phyloP scores from a whole-genome alignment of 2,113 vertebrate species.

The Bettongia penicillata region DNA sequence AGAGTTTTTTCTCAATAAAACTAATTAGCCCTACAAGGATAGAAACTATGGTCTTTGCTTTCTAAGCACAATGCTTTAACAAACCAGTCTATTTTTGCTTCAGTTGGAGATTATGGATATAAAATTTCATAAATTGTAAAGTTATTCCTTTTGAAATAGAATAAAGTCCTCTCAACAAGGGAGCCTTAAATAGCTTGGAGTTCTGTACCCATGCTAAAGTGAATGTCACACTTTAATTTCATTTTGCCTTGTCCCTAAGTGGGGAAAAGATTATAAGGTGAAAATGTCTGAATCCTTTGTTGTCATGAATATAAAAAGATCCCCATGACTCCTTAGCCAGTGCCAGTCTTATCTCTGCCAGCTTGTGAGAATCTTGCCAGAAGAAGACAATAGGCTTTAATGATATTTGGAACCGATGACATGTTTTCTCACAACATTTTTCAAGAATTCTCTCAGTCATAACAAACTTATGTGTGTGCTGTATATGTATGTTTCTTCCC shows the following conservation, averaged over 20 bases:
- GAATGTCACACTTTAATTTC: neutral
- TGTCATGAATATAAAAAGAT: neutral
- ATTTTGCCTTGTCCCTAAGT: neutral
- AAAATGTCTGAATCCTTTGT: neutral
- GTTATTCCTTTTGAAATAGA: rapidly evolving
- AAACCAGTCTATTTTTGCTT: too few species aligned
- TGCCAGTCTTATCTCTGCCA: neutral
- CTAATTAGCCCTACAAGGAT: neutral
- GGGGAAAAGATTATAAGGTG: neutral
- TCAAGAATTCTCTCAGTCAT: neutral
- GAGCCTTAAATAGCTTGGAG: neutral
- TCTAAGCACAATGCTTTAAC: neutral
- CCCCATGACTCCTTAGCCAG: rapidly evolving
- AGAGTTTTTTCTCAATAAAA: neutral
- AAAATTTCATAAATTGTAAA: rapidly evolving
- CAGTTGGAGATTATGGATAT: rapidly evolving
- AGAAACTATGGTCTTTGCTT: neutral
- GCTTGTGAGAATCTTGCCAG: rapidly evolving
- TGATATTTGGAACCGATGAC: neutral
- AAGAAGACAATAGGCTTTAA: rapidly evolving
- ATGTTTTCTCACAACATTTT: neutral
- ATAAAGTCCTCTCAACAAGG: neutral
- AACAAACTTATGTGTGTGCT: neutral
- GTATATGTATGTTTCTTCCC: neutral
- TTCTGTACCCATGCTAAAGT: neutral